Conservation (phyloP, 2,797 vertebrate species). For the Enteromius paludinosus region DNA sequence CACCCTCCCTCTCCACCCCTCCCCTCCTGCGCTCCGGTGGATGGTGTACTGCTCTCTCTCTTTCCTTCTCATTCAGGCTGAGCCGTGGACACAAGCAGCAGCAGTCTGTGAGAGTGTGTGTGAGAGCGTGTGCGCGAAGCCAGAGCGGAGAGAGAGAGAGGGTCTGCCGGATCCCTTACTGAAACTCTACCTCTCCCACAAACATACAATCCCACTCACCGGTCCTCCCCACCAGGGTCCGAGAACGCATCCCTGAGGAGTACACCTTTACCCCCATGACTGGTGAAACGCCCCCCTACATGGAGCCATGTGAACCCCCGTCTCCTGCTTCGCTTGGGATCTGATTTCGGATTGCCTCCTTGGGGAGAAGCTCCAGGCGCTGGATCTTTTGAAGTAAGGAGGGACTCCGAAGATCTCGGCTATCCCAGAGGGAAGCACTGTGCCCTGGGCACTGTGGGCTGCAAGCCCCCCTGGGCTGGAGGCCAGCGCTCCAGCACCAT, state of each 20-base stretch:
- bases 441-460: constrained; percentile 70
- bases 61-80: constrained; percentile 64
- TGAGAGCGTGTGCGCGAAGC: constrained; percentile 44
- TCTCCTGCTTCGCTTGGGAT: constrained; percentile 48
- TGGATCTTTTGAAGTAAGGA: constrained; percentile 60
- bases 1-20: constrained; percentile 73
- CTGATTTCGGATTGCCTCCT: constrained; percentile 53
- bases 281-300: constrained; percentile 40
- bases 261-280: constrained; percentile 55
- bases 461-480: constrained; percentile 76
- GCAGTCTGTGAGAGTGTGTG: constrained; percentile 45
- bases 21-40: constrained; percentile 62
- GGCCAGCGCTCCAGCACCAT: constrained; percentile 85
- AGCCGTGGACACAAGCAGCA: constrained; percentile 62
- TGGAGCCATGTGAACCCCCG: constrained; percentile 82
- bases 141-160: constrained; percentile 6
- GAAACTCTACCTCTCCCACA: constrained; percentile 42
- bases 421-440: constrained; percentile 65
- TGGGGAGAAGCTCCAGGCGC: constrained; percentile 48
- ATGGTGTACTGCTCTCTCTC: constrained; percentile 70
- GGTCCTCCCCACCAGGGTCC: constrained; percentile 23
- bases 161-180: constrained; percentile 48
- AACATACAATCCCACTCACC: constrained; percentile 46
- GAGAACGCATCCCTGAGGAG: constrained; percentile 56
- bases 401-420: constrained; percentile 63